Base-by-base conservation (phyloP, 2,113 vertebrate species). In the Bolborhynchus lineola region DNA sequence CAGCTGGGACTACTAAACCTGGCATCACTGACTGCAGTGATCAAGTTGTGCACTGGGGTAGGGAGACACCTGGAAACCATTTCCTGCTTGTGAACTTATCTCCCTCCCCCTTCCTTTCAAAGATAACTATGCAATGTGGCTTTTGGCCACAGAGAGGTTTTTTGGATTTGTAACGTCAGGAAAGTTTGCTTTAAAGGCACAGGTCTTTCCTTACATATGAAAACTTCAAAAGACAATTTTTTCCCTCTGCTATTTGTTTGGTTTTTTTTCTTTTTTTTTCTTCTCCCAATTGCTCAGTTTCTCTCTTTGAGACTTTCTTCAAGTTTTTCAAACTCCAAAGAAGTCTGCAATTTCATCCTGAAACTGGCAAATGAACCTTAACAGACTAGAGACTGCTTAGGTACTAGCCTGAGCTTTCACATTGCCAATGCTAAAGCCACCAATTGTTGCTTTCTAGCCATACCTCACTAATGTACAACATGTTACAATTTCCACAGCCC, bases 21-120 rank as follows among this genome's bases (percentile, higher is more conserved):
- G 91, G 86, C 89, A 96, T 81, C 9, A 24, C 81, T 85, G 62
- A 78, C 55, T 89, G 86, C 60, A 91, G 83, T 26, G 77, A 89
- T 93, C 18, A 0, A 82, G 81, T 85, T 78, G 70, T 92, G 69
- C 65, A 57, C 39, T 87, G 74, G 65, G 79, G 52, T 69, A 88
- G 65, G 47, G 91, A 94, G 93, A 95, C 96, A 97, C 96, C 94
- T 97, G 96, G 95, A 97, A 97, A 65, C 89, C 91, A 95, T 95
- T 97, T 97, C 96, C 94, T 92, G 81, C 93, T 94, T 92, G 77
- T 79, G 91, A 95, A 52, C 65, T 86, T 77, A 85, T 95, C 74
- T 95, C 91, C 93, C 89, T 91, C 94, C 94, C 94, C 86, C 89
- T 95, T 95, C 91, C 86, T 91, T 83, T 93, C 93, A 57, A 76